Evolutionary conservation across 2,113 vertebrate genomes (phyloP), one percentile per base, ranked within the genome.

Genomic region (Grus americana): DNA sequence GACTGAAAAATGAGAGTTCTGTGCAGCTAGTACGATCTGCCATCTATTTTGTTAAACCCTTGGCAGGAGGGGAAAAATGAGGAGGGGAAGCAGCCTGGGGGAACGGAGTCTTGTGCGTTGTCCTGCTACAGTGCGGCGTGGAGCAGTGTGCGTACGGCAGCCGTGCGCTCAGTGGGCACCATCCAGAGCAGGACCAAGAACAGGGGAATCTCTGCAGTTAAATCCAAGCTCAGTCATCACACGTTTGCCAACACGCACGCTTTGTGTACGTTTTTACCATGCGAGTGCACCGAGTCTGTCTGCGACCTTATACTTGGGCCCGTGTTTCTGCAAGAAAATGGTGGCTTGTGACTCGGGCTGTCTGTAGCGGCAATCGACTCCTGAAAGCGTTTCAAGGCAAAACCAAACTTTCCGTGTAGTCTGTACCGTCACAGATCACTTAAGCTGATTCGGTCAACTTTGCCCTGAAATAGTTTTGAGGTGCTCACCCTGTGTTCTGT

Each of bases 121-220:
- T 71, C 36, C 9, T 68, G 22, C 19, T 47, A 2, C 1, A 1
- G 61, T 26, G 42, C n/a, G 46, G 36, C 3, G 0, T 24, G 55
- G 42, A 84, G 79, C 46, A 42, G 59, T 17, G 32, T 50, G 34
- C 27, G 13, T n/a, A 5, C 0, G 6, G 40, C 40, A 73, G 29
- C 54, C 9, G 47, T 12, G 42, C 49, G 38, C 50, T 34, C 18
- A 24, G 20, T 34, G 50, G n/a, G 32, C 59, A 22, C 50, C 59
- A 14, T 13, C 19, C 59, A 6, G 42, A 85, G 63, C 46, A 80
- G 62, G 26, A 79, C 54, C 21, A 26, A 55, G 44, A 72, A 2
- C 1, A 4, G 29, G 34, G 22, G 16, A 38, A 52, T 57, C 11
- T 54, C 13, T 16, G 52, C 27, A 54, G 52, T 57, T 67, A 46